Conservation (phyloP, 2,797 vertebrate species). For the Erethizon dorsatum region DNA sequence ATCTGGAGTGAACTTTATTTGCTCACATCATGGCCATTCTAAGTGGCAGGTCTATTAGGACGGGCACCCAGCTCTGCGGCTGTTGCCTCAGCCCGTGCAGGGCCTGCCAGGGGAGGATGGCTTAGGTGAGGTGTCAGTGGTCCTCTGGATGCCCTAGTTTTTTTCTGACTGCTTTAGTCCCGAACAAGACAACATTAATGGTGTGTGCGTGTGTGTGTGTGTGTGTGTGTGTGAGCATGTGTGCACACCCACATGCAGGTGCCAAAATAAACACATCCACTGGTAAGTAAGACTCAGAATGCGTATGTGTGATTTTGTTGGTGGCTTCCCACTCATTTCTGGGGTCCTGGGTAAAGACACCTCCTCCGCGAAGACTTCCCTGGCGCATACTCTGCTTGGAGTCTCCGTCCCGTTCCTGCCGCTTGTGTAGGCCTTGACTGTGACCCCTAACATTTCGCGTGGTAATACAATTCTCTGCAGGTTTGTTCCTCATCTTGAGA, state of each 20-base stretch:
- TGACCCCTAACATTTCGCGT: not conserved
- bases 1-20: conserved; percentile 71
- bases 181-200: not conserved
- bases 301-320: not conserved
- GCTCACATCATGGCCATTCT: conserved; percentile 60
- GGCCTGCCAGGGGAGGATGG: conserved; percentile 57
- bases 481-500: not conserved
- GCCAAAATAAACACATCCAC: not conserved
- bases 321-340: not conserved
- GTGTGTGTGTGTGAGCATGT: not conserved
- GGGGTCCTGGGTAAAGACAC: not conserved
- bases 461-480: not conserved
- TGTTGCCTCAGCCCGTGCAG: conserved; percentile 55
- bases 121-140: not conserved
- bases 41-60: conserved; percentile 62
- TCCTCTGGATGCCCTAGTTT: not conserved
- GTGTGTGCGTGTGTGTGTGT: not conserved
- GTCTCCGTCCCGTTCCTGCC: not conserved
- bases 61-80: not conserved
- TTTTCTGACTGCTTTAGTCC: not conserved
- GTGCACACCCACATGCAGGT: rapidly evolving
- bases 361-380: not conserved
- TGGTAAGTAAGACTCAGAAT: not conserved
- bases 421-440: rapidly evolving
- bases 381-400: not conserved